Base-by-base conservation (phyloP, 2,888 invertebrate genomes). In the Cheilosia pagana region DNA sequence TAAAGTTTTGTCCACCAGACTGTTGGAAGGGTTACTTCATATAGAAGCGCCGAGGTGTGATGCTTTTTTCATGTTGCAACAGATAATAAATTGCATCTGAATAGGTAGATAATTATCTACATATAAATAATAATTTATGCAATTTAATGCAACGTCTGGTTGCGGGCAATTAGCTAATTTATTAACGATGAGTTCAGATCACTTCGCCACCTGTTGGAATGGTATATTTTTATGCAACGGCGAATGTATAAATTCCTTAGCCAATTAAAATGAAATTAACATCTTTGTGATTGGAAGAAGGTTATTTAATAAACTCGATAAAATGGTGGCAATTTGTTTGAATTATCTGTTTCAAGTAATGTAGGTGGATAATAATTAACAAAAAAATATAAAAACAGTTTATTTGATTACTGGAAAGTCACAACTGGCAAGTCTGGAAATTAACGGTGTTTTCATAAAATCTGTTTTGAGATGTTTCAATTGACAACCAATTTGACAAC, bases 81-180 rank as follows among this genome's bases (percentile, higher is more conserved):
- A 14, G 50, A 41, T 28, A 72, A 52, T 8, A 50, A 31, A 72
- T 67, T 74, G 43, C 79, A 74, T 72, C 55, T 55, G 28, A n/a
- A 35, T 48, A 41, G 67, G 60, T 60, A 41, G 67, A 67, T 74
- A 67, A 79, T 67, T 74, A 72, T 72, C 78, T 70, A 41, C 55
- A 77, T 23, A 23, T n/a, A n/a, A n/a, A n/a, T n/a, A 78, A 67
- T 74, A 79, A 79, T 79, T 79, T 67, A 79, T 79, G 79, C 74
- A 53, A 59, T 59, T 67, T n/a, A 53, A 67, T 52, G 60, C 53
- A 67, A 45, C 72, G 74, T 79, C 74, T 79, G 79, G 72, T 57
- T 48, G 62, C 62, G 14, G 39, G 16, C 19, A 79, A 67, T 55
- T 72, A 59, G 53, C 21, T 43, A 10, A 53, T 72, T 50, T 52